Base-by-base conservation (phyloP, 1,140 invertebrate genomes). In the Cotesia chilonis region DNA sequence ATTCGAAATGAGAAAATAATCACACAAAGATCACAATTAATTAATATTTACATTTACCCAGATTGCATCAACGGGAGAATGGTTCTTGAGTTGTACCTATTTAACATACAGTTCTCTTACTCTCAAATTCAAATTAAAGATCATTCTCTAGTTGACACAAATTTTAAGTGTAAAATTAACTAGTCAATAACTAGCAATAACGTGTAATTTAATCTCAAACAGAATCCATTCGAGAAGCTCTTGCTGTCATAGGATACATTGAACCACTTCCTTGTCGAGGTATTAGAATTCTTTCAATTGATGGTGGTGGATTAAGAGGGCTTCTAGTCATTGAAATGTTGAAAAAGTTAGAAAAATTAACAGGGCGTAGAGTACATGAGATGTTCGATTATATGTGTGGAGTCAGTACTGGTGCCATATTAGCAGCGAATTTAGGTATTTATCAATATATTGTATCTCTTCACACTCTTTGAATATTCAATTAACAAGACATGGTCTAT, bases 371-470 rank as follows among this genome's bases (percentile, higher is more conserved):
- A 74, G 89, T 92, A 20, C 83, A 90, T 77, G 90, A 93, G 76
- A 85, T 93, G 82, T 98, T 98, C 87, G 96, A 98, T 86, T 94
- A 94, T 73, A 93, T 98, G 76, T 94, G 94, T 81, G 96, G 96
- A 6, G 96, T 98, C 10, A 96, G 94, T 81, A 97, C 96, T 3
- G 96, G 96, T 61, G 92, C 93, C 10, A 94, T 95, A 76, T 87
- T 94, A 14, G 90, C 91, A 6, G 89, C 90, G 76, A 88, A 91
- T 68, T 85, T 94, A 79, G 91, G 91, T 91, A 84, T 75, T 75
- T 80, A 70, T 76, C 38, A 17, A 20, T 54, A 70, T 41, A 35
- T 38, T 36, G n/a, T 74, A 64, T 72, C 7, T 37, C 55, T 37
- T 36, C 12, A 41, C 64, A 37, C 54, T 20, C 47, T 70, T 70